Evolutionary conservation across 1,140 invertebrate species (phyloP).

Genomic region (Sitodiplosis mosellana): DNA sequence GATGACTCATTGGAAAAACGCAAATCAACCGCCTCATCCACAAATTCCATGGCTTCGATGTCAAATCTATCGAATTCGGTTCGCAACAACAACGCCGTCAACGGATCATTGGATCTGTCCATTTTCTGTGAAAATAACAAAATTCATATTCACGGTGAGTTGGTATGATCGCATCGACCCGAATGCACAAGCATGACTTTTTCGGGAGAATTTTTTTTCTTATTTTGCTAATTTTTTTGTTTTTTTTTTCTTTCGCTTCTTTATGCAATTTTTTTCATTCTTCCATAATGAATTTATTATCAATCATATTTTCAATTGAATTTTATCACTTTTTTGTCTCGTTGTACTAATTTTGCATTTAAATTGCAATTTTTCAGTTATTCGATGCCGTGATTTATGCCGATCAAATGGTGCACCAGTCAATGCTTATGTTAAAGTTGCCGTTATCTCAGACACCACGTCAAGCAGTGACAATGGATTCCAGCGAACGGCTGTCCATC

Average conservation of each 20-base stretch:
- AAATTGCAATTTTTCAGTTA: slow-evolving; percentile 22
- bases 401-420: slow-evolving; percentile 21
- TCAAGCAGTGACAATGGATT: slow-evolving; percentile 12
- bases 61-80: neutral
- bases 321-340: neutral
- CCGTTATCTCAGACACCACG: slow-evolving; percentile 1
- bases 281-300: too few relatives aligned
- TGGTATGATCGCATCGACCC: slow-evolving; percentile 1
- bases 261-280: too few relatives aligned
- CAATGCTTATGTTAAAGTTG: slow-evolving; percentile 30
- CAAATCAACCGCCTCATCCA: slow-evolving; percentile 13
- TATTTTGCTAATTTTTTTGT: too few relatives aligned
- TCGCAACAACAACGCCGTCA: neutral
- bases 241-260: too few relatives aligned
- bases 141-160: slow-evolving; percentile 25
- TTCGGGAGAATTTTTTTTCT: neutral
- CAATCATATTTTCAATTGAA: too few relatives aligned
- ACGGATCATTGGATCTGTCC: slow-evolving; percentile 17
- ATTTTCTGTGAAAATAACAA: slow-evolving; percentile 13
- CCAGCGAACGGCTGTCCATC: slow-evolving; percentile 30
- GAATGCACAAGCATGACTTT: neutral
- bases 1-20: slow-evolving; percentile 12
- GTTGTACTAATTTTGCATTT: neutral
- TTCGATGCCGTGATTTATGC: slow-evolving; percentile 27
- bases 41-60: slow-evolving; percentile 2